Evolutionary conservation across 2,888 invertebrate genomes (phyloP), one percentile per base, ranked within the genome.

Genomic region (Latrodectus hesperus): DNA sequence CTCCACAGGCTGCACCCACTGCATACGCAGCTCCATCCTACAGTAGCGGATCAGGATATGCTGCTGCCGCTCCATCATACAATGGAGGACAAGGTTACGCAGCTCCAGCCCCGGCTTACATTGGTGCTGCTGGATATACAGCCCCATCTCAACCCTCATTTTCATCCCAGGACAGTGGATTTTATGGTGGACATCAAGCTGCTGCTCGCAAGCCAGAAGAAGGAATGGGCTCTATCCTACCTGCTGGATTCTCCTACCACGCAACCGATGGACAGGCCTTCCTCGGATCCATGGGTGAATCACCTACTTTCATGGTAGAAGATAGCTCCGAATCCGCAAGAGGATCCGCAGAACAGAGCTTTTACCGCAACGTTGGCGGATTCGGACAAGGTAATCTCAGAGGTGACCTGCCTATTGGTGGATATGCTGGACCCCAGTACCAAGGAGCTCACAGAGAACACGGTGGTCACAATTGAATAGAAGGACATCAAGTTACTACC

Each of bases 241-340:
- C 88, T 11, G 88, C 83, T 51, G 83, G 82, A 26, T 88, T 88
- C 17, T 83, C 88, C 16, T 88, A 88, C 53, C 83, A 88, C 26
- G 88, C 78, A 38, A 88, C 75, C n/a, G 88, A 88, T 14, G 88
- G 88, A 49, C 88, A 88, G 26, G 74, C 83, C 12, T 88, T 83
- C 55, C 22, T 83, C 12, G 82, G 75, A 16, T 17, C 67, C 14
- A 49, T 73, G 10, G 88, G 78, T 17, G 83, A 74, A 14, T 75
- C 78, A 8, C 77, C 77, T 11, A 88, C 73, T 49, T 82, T 88
- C 53, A 64, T 74, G 26, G 70, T 83, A 51, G 83, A 73, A 6
- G 83, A 78, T 6, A 53, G 70, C 22, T 17, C 64, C 0, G 26
- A 22, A 16, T 51, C 76, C 11, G 77, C 55, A 9, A 38, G 72